Conservation (phyloP, 2,113 vertebrate species). For the Pimephales promelas region DNA sequence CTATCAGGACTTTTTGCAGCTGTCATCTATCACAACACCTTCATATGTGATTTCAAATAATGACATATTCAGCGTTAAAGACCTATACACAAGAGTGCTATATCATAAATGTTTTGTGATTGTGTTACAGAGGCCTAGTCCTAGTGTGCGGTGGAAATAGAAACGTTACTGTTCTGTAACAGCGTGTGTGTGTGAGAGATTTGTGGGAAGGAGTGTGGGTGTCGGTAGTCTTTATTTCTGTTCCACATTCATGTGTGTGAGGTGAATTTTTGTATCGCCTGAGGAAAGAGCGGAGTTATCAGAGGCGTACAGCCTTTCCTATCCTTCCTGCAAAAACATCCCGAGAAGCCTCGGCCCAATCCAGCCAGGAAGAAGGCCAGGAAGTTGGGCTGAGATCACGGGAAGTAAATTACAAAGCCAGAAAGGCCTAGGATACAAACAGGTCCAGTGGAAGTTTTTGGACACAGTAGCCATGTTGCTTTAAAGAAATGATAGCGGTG, state of each 20-base stretch:
- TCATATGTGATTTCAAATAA: neutral
- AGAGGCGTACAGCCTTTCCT: conserved; percentile 56
- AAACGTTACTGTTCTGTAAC: conserved; percentile 51
- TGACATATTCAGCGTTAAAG: conserved; percentile 18
- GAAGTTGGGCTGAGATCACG: conserved; percentile 59
- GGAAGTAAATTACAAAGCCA: conserved; percentile 51
- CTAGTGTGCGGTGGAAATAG: neutral
- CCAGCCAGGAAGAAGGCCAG: conserved; percentile 55
- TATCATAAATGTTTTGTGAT: neutral
- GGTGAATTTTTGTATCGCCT: conserved; percentile 48
- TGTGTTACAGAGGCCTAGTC: conserved; percentile 10
- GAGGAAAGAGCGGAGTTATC: conserved; percentile 58
- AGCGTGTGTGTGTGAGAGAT: conserved; percentile 47
- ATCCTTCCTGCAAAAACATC: conserved; percentile 61
- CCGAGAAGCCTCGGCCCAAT: conserved; percentile 56
- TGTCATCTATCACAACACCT: conserved; percentile 1
- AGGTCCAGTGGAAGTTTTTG: conserved; percentile 49
- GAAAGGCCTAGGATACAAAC: conserved; percentile 42
- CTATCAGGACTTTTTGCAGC: neutral
- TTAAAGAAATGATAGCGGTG: conserved; percentile 14
- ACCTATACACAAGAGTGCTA: neutral
- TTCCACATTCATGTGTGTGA: conserved; percentile 43
- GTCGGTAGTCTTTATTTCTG: conserved; percentile 54
- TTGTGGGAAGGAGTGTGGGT: conserved; percentile 53
- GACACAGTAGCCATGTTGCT: conserved; percentile 5